phyloP scores from a whole-genome alignment of 2,888 invertebrate genomes.

The Baccha elongata region DNA sequence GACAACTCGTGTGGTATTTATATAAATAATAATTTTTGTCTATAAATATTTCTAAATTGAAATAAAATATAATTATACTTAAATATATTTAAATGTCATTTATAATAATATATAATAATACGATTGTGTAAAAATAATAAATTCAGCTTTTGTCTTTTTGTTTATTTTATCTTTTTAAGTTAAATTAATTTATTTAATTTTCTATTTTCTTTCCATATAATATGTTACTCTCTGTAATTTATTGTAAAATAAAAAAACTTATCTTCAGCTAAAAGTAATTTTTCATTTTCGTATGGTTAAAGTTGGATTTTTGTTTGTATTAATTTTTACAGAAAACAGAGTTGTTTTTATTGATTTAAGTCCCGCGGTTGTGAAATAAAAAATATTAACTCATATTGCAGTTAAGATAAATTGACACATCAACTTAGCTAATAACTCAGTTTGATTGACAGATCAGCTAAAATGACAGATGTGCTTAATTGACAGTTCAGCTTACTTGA shows the following conservation, averaged over 20 bases:
- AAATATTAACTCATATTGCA: too few relatives aligned
- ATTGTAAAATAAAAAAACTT: neutral
- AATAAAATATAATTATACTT: conserved; percentile 40
- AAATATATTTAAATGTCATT: conserved; percentile 52
- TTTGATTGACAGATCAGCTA: too few relatives aligned
- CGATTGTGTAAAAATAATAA: conserved; percentile 62
- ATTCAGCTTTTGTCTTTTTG: conserved; percentile 61
- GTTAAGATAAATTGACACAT: too few relatives aligned
- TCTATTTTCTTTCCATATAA: neutral
- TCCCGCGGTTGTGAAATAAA: too few relatives aligned
- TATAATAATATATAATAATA: conserved; percentile 28
- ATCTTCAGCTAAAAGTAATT: neutral
- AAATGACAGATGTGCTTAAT: too few relatives aligned
- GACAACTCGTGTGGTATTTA: conserved; percentile 53
- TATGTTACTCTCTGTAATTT: neutral
- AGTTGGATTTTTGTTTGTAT: neutral
- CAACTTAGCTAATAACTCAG: too few relatives aligned
- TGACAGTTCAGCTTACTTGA: too few relatives aligned
- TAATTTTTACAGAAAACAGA: neutral
- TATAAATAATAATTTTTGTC: conserved; percentile 57
- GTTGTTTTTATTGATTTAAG: neutral
- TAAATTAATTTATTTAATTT: conserved; percentile 8
- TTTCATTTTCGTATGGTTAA: neutral
- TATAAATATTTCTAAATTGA: conserved; percentile 50
- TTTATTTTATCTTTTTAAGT: conserved; percentile 14